Evolutionary conservation across 2,888 invertebrate species (phyloP).

Genomic region (Marronus borbonicus): DNA sequence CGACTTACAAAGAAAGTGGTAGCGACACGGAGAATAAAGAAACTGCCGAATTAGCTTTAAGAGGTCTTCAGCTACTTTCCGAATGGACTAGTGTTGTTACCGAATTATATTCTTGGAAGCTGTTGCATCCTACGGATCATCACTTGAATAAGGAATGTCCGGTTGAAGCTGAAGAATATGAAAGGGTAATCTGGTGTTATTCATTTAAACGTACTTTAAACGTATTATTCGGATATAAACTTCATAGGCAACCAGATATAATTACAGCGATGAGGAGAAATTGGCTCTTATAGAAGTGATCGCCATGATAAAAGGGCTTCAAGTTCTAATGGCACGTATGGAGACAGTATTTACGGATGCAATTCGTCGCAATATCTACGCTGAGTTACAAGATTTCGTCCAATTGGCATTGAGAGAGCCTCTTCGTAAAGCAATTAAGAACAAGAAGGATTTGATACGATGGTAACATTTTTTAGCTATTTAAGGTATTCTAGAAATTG

Average conservation of each 20-base stretch:
- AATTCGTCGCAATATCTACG: constrained; percentile 92
- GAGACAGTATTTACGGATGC: constrained; percentile 97
- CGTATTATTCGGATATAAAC: not conserved
- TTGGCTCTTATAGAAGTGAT: constrained; percentile 98
- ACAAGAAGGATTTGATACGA: constrained; percentile 95
- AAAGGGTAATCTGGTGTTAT: constrained; percentile 75
- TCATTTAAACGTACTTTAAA: not conserved
- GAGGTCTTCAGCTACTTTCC: constrained; percentile 93
- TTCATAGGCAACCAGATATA: constrained; percentile 92
- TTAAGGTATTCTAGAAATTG: constrained; percentile 1
- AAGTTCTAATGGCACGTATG: constrained; percentile 96
- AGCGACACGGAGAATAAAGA: constrained; percentile 93
- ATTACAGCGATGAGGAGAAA: constrained; percentile 97
- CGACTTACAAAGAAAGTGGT: constrained; percentile 93
- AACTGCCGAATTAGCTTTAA: constrained; percentile 90
- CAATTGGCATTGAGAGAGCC: constrained; percentile 92
- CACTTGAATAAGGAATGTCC: constrained; percentile 96
- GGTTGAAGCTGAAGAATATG: constrained; percentile 97
- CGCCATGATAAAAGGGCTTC: constrained; percentile 98
- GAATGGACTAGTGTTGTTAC: constrained; percentile 98
- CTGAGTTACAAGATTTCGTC: constrained; percentile 97
- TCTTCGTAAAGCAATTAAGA: constrained; percentile 95
- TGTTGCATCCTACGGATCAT: constrained; percentile 97
- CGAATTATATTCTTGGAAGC: constrained; percentile 97
- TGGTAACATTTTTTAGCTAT: constrained; percentile 70